Evolutionary conservation across 2,888 invertebrate genomes (phyloP).

Genomic region (Celastrina argiolus): DNA sequence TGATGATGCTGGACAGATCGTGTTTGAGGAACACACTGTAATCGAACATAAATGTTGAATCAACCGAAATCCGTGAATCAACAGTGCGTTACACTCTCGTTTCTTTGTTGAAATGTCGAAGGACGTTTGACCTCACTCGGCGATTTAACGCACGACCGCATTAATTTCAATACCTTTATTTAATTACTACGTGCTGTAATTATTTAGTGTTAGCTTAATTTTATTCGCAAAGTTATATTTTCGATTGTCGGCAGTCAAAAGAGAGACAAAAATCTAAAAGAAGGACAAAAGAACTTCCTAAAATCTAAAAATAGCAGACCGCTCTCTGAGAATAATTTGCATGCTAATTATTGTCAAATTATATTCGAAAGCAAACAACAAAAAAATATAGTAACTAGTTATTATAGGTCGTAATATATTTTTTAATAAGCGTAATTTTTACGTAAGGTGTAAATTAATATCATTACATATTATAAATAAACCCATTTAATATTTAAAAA

Average conservation of each 20-base stretch:
- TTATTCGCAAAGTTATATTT: not conserved
- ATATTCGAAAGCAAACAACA: not conserved
- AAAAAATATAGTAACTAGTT: not conserved
- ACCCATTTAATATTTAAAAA: not conserved
- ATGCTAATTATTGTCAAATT: not conserved
- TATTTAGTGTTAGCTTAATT: not conserved
- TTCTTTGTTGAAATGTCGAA: constrained; percentile 13
- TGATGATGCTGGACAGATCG: not conserved
- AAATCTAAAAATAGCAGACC: not conserved
- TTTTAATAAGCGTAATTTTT: too few relatives aligned
- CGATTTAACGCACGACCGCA: not conserved
- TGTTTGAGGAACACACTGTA: not conserved
- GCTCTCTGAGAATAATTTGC: not conserved
- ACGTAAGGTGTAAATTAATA: too few relatives aligned
- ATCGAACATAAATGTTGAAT: not conserved
- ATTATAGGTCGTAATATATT: not conserved
- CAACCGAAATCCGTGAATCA: not conserved
- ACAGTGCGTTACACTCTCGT: constrained; percentile 13
- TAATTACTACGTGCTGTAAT: not conserved
- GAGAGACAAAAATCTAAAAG: not conserved
- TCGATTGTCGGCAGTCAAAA: not conserved
- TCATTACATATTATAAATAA: too few relatives aligned
- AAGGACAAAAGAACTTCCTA: not conserved
- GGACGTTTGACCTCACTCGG: not conserved
- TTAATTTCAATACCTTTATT: not conserved